Base-by-base conservation (phyloP, 2,888 invertebrate species). In the Macroteleia sp. region DNA sequence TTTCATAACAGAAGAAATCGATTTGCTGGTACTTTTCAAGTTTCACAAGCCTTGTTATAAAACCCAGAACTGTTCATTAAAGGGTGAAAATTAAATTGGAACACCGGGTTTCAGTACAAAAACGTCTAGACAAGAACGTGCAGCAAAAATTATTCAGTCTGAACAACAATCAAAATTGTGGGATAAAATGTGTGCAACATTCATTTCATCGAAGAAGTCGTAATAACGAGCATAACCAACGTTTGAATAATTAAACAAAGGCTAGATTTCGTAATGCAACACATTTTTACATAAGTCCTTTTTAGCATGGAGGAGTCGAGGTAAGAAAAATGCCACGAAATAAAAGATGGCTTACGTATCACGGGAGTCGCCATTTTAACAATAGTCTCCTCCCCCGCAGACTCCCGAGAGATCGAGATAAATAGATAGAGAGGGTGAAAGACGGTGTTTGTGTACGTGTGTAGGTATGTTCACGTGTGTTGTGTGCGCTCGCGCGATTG, bases 301-400 rank as follows among this genome's bases (percentile, higher is more conserved):
- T 34, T 34, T 34, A 12, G 6, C 2, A 2, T 30, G 57, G n/a
- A 46, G 54, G 12, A 59, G 36, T n/a, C 41, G 41, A 39, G 12
- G 42, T 36, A 64, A 69, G n/a, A 52, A 67, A 74, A 75, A 52
- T 22, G 66, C 56, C 41, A 52, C 48, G 70, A 56, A 81, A 86
- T 83, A 83, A 86, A 88, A 85, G 86, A 87, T 83, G 83, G 77
- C 75, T 74, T 74, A 79, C 79, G 81, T 82, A 83, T 82, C 77
- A 82, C 80, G 62, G 81, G 67, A 82, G 86, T 87, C 89, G 90
- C 90, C 90, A 89, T 90, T 89, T 90, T 90, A 87, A 86, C 85
- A 85, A 83, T 81, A 85, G 85, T 88, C 86, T 88, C 89, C 89
- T 86, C 89, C 89, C 86, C 83, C 87, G 84, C 85, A 81, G 79